Evolutionary conservation across 2,888 invertebrate genomes (phyloP).

Genomic region (Synergus umbraculus): DNA sequence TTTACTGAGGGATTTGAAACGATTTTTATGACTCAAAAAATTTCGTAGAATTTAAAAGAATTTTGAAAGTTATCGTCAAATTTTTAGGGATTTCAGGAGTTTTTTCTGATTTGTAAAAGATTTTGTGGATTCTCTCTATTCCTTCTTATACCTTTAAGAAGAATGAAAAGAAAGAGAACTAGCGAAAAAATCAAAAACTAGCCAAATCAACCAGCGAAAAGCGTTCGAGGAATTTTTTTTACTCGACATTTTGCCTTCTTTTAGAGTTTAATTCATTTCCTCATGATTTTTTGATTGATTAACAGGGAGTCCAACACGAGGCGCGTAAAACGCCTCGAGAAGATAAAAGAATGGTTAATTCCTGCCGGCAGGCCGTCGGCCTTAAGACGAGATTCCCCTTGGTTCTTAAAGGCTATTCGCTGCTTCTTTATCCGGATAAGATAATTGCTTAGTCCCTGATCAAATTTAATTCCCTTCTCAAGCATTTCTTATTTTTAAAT

Average conservation of each 20-base stretch:
- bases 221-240: slow-evolving; percentile 19
- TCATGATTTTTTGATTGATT: slow-evolving; percentile 75
- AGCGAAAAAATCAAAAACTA: too few relatives aligned
- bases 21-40: too few relatives aligned
- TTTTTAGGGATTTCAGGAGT: too few relatives aligned
- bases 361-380: slow-evolving; percentile 64
- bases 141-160: too few relatives aligned
- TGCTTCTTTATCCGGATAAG: slow-evolving; percentile 65
- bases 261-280: slow-evolving; percentile 64
- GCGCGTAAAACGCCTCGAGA: slow-evolving; percentile 62
- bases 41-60: too few relatives aligned
- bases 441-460: slow-evolving; percentile 68
- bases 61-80: too few relatives aligned
- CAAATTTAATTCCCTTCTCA: slow-evolving; percentile 66
- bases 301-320: slow-evolving; percentile 65
- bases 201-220: too few relatives aligned
- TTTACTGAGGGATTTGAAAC: too few relatives aligned
- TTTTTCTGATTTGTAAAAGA: too few relatives aligned
- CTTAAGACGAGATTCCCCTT: slow-evolving; percentile 56
- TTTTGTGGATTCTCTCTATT: too few relatives aligned
- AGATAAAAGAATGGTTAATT: slow-evolving; percentile 64
- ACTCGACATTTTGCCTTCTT: not conserved
- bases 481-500: slow-evolving; percentile 37
- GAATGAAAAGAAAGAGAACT: not conserved
- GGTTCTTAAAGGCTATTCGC: slow-evolving; percentile 63